A percentile compares a stretch with the other conserved stretches of the same genome.
Conservation (phyloP, 2,797 vertebrate genomes). For the Xiphophorus birchmanni region DNA sequence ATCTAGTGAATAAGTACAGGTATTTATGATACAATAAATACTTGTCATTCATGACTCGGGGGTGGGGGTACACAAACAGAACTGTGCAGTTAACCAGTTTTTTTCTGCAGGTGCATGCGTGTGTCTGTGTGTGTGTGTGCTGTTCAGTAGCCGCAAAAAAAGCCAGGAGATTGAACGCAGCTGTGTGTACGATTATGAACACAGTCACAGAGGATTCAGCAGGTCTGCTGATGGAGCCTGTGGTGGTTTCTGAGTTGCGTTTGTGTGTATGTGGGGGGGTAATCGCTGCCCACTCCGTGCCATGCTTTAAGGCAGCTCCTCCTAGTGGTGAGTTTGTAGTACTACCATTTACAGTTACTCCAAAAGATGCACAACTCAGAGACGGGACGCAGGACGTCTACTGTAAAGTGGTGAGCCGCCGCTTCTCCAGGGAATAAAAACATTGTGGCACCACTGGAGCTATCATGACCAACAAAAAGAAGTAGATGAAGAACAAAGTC, state of each 20-base stretch:
- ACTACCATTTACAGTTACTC: conserved; percentile 72
- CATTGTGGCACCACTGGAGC: conserved; percentile 70
- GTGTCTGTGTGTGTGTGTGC: conserved; percentile 18
- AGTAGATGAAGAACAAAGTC: conserved; percentile 80
- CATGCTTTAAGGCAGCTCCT: conserved; percentile 61
- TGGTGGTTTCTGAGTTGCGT: conserved; percentile 42
- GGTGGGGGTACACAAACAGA: conserved; percentile 54
- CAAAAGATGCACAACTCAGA: conserved; percentile 67
- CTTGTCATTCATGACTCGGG: conserved; percentile 86
- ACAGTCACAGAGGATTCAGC: conserved; percentile 68
- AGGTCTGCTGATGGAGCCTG: conserved; percentile 50
- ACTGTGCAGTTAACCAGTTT: conserved; percentile 55
- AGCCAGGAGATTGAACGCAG: conserved; percentile 55
- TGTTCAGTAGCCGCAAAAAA: conserved; percentile 74
- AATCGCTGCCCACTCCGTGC: conserved; percentile 45
- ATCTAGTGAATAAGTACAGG: conserved; percentile 95
- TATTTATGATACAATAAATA: conserved; percentile 99
- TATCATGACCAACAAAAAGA: conserved; percentile 70
- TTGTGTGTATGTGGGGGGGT: conserved; percentile 32
- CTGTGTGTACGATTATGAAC: conserved; percentile 62
- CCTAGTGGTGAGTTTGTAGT: conserved; percentile 71
- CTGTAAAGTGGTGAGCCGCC: conserved; percentile 59
- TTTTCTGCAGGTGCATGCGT: conserved; percentile 58
- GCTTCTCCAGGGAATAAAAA: conserved; percentile 67
- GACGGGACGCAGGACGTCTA: conserved; percentile 69